phyloP scores from a whole-genome alignment of 2,113 vertebrate species.

The Peromyscus leucopus region DNA sequence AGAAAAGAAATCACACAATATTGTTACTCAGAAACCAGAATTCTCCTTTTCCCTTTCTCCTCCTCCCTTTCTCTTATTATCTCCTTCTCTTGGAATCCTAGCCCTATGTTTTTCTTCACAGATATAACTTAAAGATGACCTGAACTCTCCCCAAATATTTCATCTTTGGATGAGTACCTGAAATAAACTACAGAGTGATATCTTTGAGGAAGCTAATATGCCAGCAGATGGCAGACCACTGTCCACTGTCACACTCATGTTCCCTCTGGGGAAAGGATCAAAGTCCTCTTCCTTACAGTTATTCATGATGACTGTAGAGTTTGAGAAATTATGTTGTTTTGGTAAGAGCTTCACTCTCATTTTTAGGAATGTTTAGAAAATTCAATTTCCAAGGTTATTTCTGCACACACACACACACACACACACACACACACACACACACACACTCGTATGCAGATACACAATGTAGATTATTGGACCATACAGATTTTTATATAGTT shows the following conservation, averaged over 20 bases:
- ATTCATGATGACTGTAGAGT: background rate
- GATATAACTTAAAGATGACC: constrained; percentile 71
- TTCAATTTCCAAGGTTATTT: background rate
- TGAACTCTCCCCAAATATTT: constrained; percentile 21
- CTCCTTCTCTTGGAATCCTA: constrained; percentile 51
- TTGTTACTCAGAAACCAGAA: constrained; percentile 80
- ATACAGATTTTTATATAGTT: background rate
- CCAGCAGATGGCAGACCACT: background rate
- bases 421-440: background rate
- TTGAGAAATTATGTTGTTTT: background rate
- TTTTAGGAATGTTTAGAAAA: constrained; percentile 14
- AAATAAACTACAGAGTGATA: constrained; percentile 66
- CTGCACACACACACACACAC: background rate
- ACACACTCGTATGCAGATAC: background rate
- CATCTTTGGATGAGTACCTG: constrained; percentile 68
- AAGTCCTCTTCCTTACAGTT: background rate
- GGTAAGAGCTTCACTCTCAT: background rate
- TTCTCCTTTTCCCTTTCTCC: background rate
- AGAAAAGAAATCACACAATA: constrained; percentile 74
- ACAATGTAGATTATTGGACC: background rate
- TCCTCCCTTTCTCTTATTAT: constrained; percentile 69
- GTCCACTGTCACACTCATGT: background rate
- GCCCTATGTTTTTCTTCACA: constrained; percentile 77
- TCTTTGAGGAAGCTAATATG: background rate
- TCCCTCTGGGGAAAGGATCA: background rate